phyloP scores from a whole-genome alignment of 2,797 vertebrate genomes.

The Myotis planiceps region DNA sequence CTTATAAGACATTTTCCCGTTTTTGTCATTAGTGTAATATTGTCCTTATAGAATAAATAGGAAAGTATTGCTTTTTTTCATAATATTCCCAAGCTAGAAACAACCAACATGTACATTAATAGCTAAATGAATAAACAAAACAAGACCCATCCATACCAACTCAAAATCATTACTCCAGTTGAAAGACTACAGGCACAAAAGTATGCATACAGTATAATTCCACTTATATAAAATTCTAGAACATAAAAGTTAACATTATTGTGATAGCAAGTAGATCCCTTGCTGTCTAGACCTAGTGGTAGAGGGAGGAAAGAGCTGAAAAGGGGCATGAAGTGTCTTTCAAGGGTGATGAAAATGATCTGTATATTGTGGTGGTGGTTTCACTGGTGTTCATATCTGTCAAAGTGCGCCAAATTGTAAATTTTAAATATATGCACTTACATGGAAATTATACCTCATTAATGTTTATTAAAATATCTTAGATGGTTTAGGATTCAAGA shows the following conservation, averaged over 20 bases:
- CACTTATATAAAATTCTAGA: not conserved
- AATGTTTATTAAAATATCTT: not conserved
- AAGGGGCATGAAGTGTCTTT: not conserved
- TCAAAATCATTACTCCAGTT: conserved; percentile 1
- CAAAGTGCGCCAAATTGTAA: not conserved
- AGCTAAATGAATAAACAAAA: not conserved
- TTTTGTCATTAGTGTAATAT: not conserved
- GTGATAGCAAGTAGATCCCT: not conserved
- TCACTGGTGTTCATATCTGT: not conserved
- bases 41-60: not conserved
- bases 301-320: not conserved
- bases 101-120: not conserved
- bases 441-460: not conserved
- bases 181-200: not conserved
- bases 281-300: not conserved
- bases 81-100: not conserved
- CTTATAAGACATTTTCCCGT: not conserved
- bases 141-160: not conserved
- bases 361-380: not conserved
- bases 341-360: not conserved
- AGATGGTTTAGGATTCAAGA: not conserved
- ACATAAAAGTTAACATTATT: not conserved
- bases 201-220: not conserved
- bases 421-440: conserved; percentile 25
- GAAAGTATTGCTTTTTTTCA: not conserved